phyloP scores from a whole-genome alignment of 2,113 vertebrate species.

The Diadophis punctatus region DNA sequence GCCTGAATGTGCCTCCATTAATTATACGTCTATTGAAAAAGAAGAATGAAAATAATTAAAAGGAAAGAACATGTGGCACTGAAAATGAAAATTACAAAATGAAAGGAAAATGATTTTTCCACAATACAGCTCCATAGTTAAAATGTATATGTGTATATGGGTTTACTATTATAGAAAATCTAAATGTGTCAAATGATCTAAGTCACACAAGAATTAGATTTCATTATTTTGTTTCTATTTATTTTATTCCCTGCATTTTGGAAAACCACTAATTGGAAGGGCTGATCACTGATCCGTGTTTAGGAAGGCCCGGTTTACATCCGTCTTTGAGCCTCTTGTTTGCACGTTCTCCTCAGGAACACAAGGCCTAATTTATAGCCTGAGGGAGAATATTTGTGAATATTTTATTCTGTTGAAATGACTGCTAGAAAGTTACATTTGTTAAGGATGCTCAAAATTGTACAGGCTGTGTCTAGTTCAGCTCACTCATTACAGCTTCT shows the following conservation, averaged over 20 bases:
- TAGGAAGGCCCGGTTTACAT: not conserved
- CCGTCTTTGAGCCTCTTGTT: not conserved
- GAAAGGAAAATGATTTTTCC: not conserved
- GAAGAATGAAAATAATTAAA: not conserved
- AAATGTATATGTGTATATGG: not conserved
- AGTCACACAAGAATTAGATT: not conserved
- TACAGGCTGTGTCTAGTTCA: constrained; percentile 8
- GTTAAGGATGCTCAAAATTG: constrained; percentile 23
- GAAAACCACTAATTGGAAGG: not conserved
- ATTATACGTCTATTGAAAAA: not conserved
- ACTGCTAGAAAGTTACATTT: constrained; percentile 14
- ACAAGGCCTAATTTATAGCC: constrained; percentile 6
- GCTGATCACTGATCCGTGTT: not conserved
- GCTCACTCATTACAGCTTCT: constrained; percentile 35
- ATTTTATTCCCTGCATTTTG: not conserved
- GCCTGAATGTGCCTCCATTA: not conserved
- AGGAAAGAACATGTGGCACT: not conserved
- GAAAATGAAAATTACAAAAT: not conserved
- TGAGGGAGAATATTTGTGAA: constrained; percentile 17
- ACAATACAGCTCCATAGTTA: not conserved
- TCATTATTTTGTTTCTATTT: not conserved
- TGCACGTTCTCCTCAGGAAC: not conserved
- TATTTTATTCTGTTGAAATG: constrained; percentile 24
- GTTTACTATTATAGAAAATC: not conserved
- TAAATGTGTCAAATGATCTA: not conserved